A percentile compares a stretch with the other conserved stretches of the same genome.
These are phyloP conservation scores for Papilio machaon DNA, from an alignment of 1,140 invertebrate genomes.

Conservation along the genomic window DNA sequence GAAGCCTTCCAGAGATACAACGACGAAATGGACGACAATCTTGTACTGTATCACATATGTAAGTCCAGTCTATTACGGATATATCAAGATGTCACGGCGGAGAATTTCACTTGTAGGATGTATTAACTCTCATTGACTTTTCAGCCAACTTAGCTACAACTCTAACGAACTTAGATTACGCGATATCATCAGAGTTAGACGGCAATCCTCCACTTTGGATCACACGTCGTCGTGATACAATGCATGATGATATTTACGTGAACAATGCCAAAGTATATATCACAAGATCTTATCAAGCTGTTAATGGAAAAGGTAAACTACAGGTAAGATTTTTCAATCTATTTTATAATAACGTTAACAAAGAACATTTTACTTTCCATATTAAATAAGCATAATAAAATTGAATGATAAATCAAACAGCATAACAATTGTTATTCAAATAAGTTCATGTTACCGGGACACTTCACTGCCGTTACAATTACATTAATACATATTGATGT, in stretches of 20 bases:
- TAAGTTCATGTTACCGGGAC: not conserved
- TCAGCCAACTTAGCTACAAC: conserved; percentile 87
- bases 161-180: conserved; percentile 85
- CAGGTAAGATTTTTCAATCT: conserved; percentile 83
- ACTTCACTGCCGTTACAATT: too few species aligned
- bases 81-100: too few species aligned
- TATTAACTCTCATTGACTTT: conserved; percentile 41
- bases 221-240: conserved; percentile 83
- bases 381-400: conserved; percentile 20
- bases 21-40: conserved; percentile 81
- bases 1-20: conserved; percentile 88
- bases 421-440: not conserved
- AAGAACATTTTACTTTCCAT: conserved; percentile 16
- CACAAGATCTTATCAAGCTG: conserved; percentile 86
- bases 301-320: conserved; percentile 83
- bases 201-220: conserved; percentile 92
- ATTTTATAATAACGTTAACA: not conserved
- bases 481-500: too few species aligned
- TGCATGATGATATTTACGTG: conserved; percentile 88
- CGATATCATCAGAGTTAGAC: conserved; percentile 88
- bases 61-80: conserved; percentile 76
- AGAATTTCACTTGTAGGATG: not conserved
- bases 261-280: conserved; percentile 90
- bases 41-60: conserved; percentile 92
- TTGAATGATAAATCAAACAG: conserved; percentile 44